phyloP scores from a whole-genome alignment of 2,113 vertebrate species.

The Upupa epops region DNA sequence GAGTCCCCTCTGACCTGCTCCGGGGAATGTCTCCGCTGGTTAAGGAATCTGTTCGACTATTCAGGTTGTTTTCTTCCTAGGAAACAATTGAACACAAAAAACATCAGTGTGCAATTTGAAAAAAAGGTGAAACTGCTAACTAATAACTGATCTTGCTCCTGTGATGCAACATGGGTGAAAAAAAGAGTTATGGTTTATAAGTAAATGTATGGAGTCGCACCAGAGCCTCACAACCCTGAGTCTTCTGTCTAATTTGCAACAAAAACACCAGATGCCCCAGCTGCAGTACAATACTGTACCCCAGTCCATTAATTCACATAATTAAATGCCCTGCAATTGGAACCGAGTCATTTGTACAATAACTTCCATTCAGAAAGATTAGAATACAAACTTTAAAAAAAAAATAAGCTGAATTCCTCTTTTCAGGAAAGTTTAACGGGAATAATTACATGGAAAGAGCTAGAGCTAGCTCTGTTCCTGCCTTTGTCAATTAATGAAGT shows the following conservation, averaged over 20 bases:
- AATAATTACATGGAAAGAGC: background rate
- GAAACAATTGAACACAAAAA: background rate
- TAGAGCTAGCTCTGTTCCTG: background rate
- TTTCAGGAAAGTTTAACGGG: background rate
- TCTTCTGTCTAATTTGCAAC: background rate
- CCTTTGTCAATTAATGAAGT: background rate
- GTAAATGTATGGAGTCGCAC: background rate
- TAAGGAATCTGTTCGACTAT: slow-evolving; percentile 68
- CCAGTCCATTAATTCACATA: background rate
- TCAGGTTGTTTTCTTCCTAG: slow-evolving; percentile 83
- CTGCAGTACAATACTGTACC: background rate
- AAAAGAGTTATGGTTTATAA: background rate
- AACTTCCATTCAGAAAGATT: background rate
- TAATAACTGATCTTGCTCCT: background rate
- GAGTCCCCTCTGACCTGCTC: slow-evolving; percentile 87
- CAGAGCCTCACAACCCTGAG: background rate
- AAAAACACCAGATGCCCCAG: background rate
- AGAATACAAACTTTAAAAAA: background rate
- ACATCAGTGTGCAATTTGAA: background rate
- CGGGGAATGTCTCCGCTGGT: slow-evolving; percentile 70
- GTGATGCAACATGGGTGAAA: background rate
- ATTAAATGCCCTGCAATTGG: background rate
- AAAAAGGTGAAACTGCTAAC: background rate
- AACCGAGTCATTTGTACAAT: background rate
- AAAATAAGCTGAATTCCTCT: background rate